A percentile compares a stretch with the other conserved stretches of the same genome.
Evolutionary conservation across 1,140 invertebrate genomes (phyloP).

Genomic region (Micrasema minimum): DNA sequence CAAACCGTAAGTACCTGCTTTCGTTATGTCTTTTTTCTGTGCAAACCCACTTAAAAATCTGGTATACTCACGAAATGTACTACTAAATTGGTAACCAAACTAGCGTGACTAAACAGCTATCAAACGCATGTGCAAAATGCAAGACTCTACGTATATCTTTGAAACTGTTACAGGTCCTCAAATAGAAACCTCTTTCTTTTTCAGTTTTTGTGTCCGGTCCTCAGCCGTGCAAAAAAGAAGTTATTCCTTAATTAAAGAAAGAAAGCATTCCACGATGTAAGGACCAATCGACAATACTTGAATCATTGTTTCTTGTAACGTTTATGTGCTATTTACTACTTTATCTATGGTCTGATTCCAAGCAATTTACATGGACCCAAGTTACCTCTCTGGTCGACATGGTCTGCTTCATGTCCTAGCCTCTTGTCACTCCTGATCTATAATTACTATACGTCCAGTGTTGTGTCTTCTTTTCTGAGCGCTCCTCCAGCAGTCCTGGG

Average conservation of each 20-base stretch:
- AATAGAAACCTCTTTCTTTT: too few species aligned
- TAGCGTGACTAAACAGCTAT: too few species aligned
- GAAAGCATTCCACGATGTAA: background rate
- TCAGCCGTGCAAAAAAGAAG: slow-evolving; percentile 5
- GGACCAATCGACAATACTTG: too few species aligned
- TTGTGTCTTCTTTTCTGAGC: slow-evolving; percentile 63
- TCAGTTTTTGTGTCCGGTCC: slow-evolving; percentile 26
- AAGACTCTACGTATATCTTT: too few species aligned
- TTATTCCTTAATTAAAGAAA: background rate
- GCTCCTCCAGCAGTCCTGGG: slow-evolving; percentile 58
- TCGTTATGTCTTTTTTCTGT: too few species aligned
- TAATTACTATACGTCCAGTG: slow-evolving; percentile 66
- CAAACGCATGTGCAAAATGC: too few species aligned
- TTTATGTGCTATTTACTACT: background rate
- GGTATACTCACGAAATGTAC: too few species aligned
- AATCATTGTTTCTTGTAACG: too few species aligned
- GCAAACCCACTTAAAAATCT: too few species aligned
- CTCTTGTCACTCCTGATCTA: slow-evolving; percentile 62
- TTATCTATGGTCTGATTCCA: background rate
- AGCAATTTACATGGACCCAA: slow-evolving; percentile 34
- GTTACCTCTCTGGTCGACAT: slow-evolving; percentile 47
- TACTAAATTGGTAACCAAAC: too few species aligned
- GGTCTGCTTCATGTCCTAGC: slow-evolving; percentile 58
- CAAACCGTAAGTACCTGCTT: too few species aligned
- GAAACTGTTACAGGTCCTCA: too few species aligned